Base-by-base conservation (phyloP, 2,797 vertebrate species). In the Takifugu ocellatus region DNA sequence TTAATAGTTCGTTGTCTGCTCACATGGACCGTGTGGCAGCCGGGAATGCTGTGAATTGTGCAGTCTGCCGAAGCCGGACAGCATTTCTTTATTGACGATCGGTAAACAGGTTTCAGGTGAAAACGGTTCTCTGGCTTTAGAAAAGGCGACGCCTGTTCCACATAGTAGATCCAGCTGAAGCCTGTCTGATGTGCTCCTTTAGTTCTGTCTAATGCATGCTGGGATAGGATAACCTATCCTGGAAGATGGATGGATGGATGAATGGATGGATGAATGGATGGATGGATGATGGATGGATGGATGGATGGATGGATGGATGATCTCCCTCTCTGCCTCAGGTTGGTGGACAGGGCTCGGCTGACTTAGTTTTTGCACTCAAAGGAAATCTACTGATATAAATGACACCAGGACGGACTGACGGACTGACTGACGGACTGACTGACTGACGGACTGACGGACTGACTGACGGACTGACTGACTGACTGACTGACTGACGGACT, bases 301-400 rank as follows among this genome's bases (percentile, higher is more conserved):
- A 69, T 51, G 49, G 62, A 60, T 61, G 61, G 61, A 73, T 52
- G 54, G 68, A 75, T 73, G 54, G 60, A 46, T 63, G 68, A 21
- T 21, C 21, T 81, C 69, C 79, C 76, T 76, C 79, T 84, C 76
- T 79, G 84, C 79, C 90, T 91, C 90, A 89, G 88, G 88, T 82
- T 68, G 67, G 72, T 79, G 79, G 78, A 84, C 76, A 51, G 82
- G 69, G 61, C 56, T 64, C 61, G 66, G 73, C 78, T 79, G 74
- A 70, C 70, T 76, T 75, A 55, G 71, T 76, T 83, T 88, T 88
- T 88, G 86, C 82, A 75, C 89, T 90, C 89, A 75, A 79, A 86
- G 77, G 81, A 89, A 88, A 89, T 89, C 87, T 89, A 90, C 88
- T 91, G 89, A 91, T 85, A 49, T 72, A 70, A 72, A 65, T 74